Evolutionary conservation across 2,888 invertebrate genomes (phyloP), one percentile per base, ranked within the genome.

Genomic region (Apotomis turbidana): DNA sequence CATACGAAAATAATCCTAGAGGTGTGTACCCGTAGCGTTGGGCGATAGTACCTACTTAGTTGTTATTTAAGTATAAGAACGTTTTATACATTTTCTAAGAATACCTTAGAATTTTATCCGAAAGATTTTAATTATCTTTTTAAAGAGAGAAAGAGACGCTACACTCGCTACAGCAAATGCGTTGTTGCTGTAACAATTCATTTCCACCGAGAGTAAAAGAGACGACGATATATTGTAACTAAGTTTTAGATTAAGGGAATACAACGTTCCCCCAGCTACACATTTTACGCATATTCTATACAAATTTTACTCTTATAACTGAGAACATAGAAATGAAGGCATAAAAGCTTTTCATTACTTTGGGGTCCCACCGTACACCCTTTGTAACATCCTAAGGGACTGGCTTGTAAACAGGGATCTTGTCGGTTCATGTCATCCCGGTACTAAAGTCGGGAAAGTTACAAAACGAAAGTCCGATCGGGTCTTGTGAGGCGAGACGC

Each of bases 361-460:
- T 9, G 46, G 55, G 3, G 41, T 44, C 44, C 27, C 55, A 55
- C 52, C 6, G 57, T 63, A 46, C 52, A 72, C 62, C 63, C 54
- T 44, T 44, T 68, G 62, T 68, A 58, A 71, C 58, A 10, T 27
- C 12, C 41, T 59, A 66, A 66, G 52, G 62, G 54, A 73, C 71
- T 64, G 60, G 71, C 74, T 74, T 80, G 81, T 81, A 81, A 84
- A 68, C 71, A 69, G 6, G 63, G 74, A 73, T 77, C 81, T 83
- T 79, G 81, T 15, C 8, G 12, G 71, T 74, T 83, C 75, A 83
- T 88, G 86, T 44, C 77, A 73, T 80, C 86, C 85, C 83, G 75
- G 78, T 83, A 63, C 59, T 76, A 75, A 78, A 79, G 81, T 83
- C 83, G 82, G 83, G 81, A 81, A 81, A 79, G 81, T 85, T 85